A percentile compares a stretch with the other conserved stretches of the same genome.
Evolutionary conservation across 2,797 vertebrate species (phyloP).

Genomic region (Pipistrellus nathusii): DNA sequence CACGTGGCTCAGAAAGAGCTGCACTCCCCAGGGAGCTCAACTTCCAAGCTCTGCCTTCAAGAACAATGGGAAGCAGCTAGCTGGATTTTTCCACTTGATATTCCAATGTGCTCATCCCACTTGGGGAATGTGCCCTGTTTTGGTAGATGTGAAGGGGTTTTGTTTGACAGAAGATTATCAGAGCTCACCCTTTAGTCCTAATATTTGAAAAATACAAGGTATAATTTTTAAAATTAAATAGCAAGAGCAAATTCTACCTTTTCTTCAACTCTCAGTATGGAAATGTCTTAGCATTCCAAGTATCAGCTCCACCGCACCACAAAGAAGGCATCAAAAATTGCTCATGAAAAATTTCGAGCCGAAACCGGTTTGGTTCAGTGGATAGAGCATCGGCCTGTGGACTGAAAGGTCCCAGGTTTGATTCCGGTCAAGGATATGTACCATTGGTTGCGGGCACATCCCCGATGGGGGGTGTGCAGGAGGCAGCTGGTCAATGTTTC

Average conservation of each 20-base stretch:
- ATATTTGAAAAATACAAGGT: conserved; percentile 62
- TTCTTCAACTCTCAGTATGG: conserved; percentile 26
- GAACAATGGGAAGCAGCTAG: background rate
- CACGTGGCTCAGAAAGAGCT: background rate
- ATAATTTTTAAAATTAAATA: conserved; percentile 23
- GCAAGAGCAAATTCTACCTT: background rate
- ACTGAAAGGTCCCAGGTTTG: too few species aligned
- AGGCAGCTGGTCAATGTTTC: too few species aligned
- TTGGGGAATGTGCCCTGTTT: background rate
- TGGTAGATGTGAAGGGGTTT: background rate
- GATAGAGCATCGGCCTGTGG: too few species aligned
- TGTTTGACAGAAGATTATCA: conserved; percentile 42
- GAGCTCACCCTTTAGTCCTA: conserved; percentile 61
- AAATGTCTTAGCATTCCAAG: conserved; percentile 58
- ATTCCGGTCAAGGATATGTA: too few species aligned
- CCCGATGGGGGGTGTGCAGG: too few species aligned
- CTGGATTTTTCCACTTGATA: background rate
- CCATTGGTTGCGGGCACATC: too few species aligned
- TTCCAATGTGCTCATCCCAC: background rate
- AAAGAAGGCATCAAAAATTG: conserved; percentile 49
- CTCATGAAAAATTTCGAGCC: background rate
- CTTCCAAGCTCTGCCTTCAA: conserved; percentile 27
- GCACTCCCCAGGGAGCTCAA: background rate
- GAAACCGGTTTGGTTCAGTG: too few species aligned
- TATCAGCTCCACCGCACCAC: background rate